Base-by-base conservation (phyloP, 1,140 invertebrate genomes). In the Asobara japonica region DNA sequence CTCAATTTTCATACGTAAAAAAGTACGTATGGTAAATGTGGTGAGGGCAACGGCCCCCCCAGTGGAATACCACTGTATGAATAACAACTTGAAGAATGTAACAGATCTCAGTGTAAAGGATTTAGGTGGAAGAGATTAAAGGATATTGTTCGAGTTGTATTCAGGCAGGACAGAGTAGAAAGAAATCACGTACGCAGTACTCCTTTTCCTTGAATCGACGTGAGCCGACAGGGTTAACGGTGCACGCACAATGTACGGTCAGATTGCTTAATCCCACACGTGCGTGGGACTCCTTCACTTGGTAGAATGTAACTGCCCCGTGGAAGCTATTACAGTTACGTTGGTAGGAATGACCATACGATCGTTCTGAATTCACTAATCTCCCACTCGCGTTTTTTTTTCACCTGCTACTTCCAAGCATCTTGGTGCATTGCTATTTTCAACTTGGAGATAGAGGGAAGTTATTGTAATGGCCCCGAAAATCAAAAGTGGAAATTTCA, bases 191-290 rank as follows among this genome's bases (percentile, higher is more conserved):
- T 31, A 62, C 29, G 2, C 31, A n/a, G 11, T 30, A 31, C 31
- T 62, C 29, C 51, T 16, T 33, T 61, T 13, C 7, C 11, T 25
- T n/a, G 51, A 22, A 27, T 33, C 22, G 56, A 33, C 69, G 69
- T 61, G 51, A 67, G 73, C 27, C 29, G 18, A 45, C 41, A 56
- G 76, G 75, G 74, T 79, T 81, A 81, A 81, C 77, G 79, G 80
- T 77, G 74, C 74, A 79, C 71, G 74, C 76, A 79, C 67, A 74
- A 75, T 74, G 67, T 67, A 67, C 56, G 66, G 38, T 62, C 76
- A 56, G 77, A 83, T 83, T 79, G 76, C 75, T 82, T 78, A 82
- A 84, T 81, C 80, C 77, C 68, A 75, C 75, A 69, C 73, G 73
- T 76, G 75, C 78, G 75, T 77, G 77, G 77, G 77, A 78, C 61